These are phyloP conservation scores for Pyrgus malvae DNA, from an alignment of 2,888 invertebrate species.

Conservation along the genomic window DNA sequence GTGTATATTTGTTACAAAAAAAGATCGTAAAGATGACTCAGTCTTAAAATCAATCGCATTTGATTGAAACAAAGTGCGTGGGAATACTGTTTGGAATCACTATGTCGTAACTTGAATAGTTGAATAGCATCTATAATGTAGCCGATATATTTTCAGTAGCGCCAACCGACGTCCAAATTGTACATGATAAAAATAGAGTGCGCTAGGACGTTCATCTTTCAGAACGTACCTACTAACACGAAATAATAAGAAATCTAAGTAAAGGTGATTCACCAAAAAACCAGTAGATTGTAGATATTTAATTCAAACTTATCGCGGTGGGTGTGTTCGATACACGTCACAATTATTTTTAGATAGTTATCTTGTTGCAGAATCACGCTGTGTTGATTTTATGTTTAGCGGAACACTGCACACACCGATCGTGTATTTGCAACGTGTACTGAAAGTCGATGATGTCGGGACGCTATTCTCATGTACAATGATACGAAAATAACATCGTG, in stretches of 20 bases:
- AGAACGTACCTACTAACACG: not conserved
- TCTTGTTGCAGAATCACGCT: conserved; percentile 5
- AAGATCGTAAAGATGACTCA: not conserved
- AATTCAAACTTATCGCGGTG: conserved; percentile 52
- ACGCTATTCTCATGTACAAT: not conserved
- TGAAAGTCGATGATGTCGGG: conserved; percentile 1
- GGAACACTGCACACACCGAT: not conserved
- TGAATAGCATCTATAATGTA: conserved; percentile 1
- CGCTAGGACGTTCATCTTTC: not conserved
- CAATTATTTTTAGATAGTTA: conserved; percentile 20
- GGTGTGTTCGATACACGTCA: conserved; percentile 58
- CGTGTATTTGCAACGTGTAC: conserved; percentile 4
- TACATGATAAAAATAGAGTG: not conserved
- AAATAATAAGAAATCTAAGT: not conserved
- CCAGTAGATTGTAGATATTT: conserved; percentile 36
- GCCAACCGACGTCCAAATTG: conserved; percentile 11
- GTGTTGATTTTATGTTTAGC: not conserved
- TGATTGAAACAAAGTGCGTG: not conserved
- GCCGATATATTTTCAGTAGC: conserved; percentile 3
- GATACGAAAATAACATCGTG: not conserved
- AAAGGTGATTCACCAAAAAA: conserved; percentile 6
- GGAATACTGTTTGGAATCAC: not conserved
- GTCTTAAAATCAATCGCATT: not conserved
- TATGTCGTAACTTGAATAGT: conserved; percentile 1
- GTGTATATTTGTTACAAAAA: not conserved